phyloP scores from a whole-genome alignment of 2,888 invertebrate species.

The Drosophila nigricruria region DNA sequence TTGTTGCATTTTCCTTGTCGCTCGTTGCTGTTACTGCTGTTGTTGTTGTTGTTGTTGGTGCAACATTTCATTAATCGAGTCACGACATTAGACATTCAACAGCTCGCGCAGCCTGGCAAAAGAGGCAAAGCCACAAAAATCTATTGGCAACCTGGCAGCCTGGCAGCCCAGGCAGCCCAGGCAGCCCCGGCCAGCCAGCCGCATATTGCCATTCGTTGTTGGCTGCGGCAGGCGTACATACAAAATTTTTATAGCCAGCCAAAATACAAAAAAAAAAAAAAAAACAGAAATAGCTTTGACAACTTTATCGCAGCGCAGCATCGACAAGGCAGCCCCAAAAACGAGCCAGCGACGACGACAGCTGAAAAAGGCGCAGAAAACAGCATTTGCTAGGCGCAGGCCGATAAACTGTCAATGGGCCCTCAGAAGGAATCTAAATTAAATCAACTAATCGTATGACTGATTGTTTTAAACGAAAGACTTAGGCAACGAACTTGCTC shows the following conservation, averaged over 20 bases:
- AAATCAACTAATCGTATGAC: conserved; percentile 75
- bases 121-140: conserved; percentile 40
- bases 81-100: conserved; percentile 80
- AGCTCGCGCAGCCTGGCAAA: conserved; percentile 51
- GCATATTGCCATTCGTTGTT: conserved; percentile 44
- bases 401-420: conserved; percentile 73
- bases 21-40: conserved; percentile 25
- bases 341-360: conserved; percentile 26
- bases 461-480: conserved; percentile 73
- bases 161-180: conserved; percentile 14
- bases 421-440: conserved; percentile 75
- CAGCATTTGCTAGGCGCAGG: conserved; percentile 59
- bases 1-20: conserved; percentile 69
- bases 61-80: conserved; percentile 80
- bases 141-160: conserved; percentile 30
- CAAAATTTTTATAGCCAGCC: conserved; percentile 67
- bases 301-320: conserved; percentile 75
- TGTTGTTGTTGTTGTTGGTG: conserved; percentile 35
- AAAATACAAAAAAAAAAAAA: conserved; percentile 49
- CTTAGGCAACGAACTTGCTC: conserved; percentile 69
- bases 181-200: conserved; percentile 7
- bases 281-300: conserved; percentile 69
- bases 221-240: conserved; percentile 54
- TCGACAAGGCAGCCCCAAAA: conserved; percentile 67
- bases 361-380: conserved; percentile 54